A percentile compares a stretch with the other conserved stretches of the same genome.
These are phyloP conservation scores for Drosophila teissieri DNA, from an alignment of 1,140 invertebrate species.

Conservation along the genomic window DNA sequence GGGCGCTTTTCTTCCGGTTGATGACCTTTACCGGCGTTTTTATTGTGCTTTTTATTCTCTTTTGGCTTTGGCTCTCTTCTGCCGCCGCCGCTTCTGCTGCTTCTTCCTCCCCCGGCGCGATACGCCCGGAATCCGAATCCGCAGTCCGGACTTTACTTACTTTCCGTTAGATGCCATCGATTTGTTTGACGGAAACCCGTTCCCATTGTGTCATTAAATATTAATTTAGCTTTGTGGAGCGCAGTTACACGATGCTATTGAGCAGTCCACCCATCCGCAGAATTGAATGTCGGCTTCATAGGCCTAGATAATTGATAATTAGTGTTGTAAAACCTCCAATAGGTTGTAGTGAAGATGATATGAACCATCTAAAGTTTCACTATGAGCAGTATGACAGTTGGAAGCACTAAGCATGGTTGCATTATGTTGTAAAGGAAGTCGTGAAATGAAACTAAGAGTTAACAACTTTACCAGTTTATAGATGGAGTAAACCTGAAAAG, in stretches of 20 bases:
- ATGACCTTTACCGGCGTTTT: constrained; percentile 83
- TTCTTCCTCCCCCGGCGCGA: constrained; percentile 23
- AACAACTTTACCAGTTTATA: too few species aligned
- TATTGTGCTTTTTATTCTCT: constrained; percentile 61
- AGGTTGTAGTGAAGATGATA: background rate
- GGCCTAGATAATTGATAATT: constrained; percentile 13
- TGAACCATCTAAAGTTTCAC: too few species aligned
- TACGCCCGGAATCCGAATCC: constrained; percentile 12
- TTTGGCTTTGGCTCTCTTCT: constrained; percentile 28
- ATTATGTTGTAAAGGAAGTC: too few species aligned
- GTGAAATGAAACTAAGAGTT: too few species aligned
- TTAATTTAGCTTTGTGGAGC: constrained; percentile 39
- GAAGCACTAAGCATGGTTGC: too few species aligned
- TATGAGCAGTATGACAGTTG: too few species aligned
- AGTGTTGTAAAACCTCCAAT: constrained; percentile 14
- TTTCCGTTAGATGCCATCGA: constrained; percentile 25
- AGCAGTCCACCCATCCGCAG: background rate
- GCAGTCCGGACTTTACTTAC: constrained; percentile 1
- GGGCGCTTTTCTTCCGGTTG: constrained; percentile 76
- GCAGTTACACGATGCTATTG: constrained; percentile 33
- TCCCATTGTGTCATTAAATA: constrained; percentile 31
- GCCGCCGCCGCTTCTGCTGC: constrained; percentile 9
- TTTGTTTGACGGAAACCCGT: constrained; percentile 34
- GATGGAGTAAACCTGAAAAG: too few species aligned
- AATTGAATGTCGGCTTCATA: constrained; percentile 14